phyloP scores from a whole-genome alignment of 2,888 invertebrate species.

The Lampropteryx suffumata region DNA sequence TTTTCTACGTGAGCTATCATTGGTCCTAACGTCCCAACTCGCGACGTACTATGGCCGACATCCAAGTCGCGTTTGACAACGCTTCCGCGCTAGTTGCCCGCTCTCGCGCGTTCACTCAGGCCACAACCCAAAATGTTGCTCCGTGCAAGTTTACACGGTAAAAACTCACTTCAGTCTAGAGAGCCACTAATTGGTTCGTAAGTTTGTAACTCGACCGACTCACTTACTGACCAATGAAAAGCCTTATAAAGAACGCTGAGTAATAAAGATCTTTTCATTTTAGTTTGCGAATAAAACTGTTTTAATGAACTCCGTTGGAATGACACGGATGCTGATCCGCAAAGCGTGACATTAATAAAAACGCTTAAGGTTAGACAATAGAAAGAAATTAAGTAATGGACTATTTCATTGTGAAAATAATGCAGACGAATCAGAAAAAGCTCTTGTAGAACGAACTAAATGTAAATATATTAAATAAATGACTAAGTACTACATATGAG shows the following conservation, averaged over 20 bases:
- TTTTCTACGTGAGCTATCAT: too few relatives aligned
- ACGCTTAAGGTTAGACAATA: background rate
- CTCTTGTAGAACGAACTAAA: too few relatives aligned
- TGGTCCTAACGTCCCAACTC: too few relatives aligned
- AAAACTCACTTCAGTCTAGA: slow-evolving; percentile 43
- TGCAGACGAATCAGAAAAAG: too few relatives aligned
- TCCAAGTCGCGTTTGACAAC: too few relatives aligned
- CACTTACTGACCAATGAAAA: slow-evolving; percentile 37
- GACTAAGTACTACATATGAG: too few relatives aligned
- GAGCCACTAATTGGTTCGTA: slow-evolving; percentile 53
- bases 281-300: slow-evolving; percentile 1
- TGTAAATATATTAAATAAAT: too few relatives aligned
- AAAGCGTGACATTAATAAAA: slow-evolving; percentile 6
- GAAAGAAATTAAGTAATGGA: too few relatives aligned
- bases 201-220: slow-evolving; percentile 47
- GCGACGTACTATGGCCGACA: too few relatives aligned
- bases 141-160: slow-evolving; percentile 36
- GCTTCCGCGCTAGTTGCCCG: too few relatives aligned
- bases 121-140: slow-evolving; percentile 27
- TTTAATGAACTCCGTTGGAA: background rate
- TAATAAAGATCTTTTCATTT: slow-evolving; percentile 13
- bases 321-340: background rate
- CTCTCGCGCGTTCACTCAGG: too few relatives aligned
- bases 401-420: too few relatives aligned
- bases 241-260: slow-evolving; percentile 13